A percentile compares a stretch with the other conserved stretches of the same genome.
phyloP scores from a whole-genome alignment of 2,113 vertebrate genomes.

The Urocolius indicus region DNA sequence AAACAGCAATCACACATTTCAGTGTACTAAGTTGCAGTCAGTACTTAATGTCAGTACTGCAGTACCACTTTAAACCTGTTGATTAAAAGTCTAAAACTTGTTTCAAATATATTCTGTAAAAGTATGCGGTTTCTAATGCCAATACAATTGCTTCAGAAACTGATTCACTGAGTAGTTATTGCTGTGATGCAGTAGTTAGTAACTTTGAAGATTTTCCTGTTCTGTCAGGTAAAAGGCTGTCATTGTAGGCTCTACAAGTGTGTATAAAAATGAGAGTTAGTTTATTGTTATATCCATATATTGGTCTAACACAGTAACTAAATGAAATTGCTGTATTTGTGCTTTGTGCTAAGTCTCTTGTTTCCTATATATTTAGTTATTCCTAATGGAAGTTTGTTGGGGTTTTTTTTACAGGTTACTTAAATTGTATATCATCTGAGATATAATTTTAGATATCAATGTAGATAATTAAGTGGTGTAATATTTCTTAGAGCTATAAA shows the following conservation, averaged over 20 bases:
- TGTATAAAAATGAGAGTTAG: too few relatives aligned
- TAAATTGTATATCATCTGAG: background rate
- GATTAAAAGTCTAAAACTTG: background rate
- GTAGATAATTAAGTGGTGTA: background rate
- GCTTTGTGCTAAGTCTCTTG: rapidly evolving
- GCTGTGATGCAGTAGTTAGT: background rate
- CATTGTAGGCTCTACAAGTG: background rate
- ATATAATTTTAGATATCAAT: background rate
- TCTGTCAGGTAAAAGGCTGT: background rate
- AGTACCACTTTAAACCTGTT: background rate
- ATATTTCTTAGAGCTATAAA: background rate
- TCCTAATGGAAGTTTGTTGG: background rate
- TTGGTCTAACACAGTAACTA: background rate
- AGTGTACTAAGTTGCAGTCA: background rate
- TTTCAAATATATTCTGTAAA: background rate
- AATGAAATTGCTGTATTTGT: background rate
- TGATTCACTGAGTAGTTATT: background rate
- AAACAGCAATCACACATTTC: background rate
- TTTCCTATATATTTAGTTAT: background rate
- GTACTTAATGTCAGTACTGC: background rate
- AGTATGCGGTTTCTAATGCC: background rate
- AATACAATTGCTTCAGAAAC: background rate
- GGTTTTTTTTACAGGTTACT: background rate
- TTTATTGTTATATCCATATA: background rate
- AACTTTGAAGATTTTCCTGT: background rate